Conservation (phyloP, 2,888 invertebrate species). For the Amphipyra tragopoginis region DNA sequence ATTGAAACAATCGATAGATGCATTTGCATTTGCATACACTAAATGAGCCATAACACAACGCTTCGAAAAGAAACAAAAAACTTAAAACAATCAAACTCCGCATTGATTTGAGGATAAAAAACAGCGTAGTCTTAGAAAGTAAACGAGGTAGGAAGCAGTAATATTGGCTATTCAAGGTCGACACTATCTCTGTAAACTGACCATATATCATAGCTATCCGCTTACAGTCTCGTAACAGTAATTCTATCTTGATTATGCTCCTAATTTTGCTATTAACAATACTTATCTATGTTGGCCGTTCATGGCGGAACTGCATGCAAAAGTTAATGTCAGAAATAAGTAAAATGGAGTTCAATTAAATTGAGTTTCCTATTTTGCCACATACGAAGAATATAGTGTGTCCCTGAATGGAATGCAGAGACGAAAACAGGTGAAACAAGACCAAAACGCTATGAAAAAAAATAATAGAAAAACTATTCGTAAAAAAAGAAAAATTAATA, state of each 20-base stretch:
- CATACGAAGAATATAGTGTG: too few species aligned
- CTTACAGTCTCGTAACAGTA: conserved; percentile 30
- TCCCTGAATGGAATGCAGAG: too few species aligned
- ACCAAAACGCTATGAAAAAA: too few species aligned
- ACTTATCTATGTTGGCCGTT: background rate
- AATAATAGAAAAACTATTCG: too few species aligned
- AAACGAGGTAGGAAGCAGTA: conserved; percentile 59
- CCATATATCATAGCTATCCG: conserved; percentile 40
- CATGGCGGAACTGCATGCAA: too few species aligned
- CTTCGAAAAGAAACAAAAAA: conserved; percentile 5
- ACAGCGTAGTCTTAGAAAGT: conserved; percentile 60
- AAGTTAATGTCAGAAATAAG: too few species aligned
- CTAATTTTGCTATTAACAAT: conserved; percentile 32
- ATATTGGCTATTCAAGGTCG: conserved; percentile 63
- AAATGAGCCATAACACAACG: background rate
- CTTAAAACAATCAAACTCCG: conserved; percentile 1
- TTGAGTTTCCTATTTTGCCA: too few species aligned
- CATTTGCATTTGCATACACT: background rate
- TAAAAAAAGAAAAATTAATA: too few species aligned
- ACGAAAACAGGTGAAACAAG: too few species aligned
- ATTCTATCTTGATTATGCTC: conserved; percentile 30
- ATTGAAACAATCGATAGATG: background rate
- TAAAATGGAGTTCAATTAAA: too few species aligned
- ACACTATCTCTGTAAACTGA: conserved; percentile 40
- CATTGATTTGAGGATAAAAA: conserved; percentile 6